Conservation (phyloP, 2,888 invertebrate species). For the Calameuta idolon region DNA sequence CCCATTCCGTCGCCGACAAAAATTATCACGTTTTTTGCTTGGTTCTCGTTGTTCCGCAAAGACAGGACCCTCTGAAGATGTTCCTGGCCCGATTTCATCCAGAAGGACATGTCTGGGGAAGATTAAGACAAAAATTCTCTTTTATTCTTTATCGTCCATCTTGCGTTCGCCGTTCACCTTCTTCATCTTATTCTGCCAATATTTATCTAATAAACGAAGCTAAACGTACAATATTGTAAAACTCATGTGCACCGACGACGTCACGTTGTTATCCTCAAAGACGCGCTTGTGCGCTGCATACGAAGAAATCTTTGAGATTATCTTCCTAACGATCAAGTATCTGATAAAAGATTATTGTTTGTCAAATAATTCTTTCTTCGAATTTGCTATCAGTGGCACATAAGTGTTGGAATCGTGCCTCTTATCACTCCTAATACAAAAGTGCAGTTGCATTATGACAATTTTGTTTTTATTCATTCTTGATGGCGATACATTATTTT, state of each 20-base stretch:
- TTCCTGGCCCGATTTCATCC: conserved; percentile 61
- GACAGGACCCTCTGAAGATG: conserved; percentile 55
- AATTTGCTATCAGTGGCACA: background rate
- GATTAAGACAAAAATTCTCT: background rate
- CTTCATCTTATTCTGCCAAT: background rate
- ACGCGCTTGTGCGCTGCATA: background rate
- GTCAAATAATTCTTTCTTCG: background rate
- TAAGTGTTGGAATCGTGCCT: no score
- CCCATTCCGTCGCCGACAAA: conserved; percentile 81
- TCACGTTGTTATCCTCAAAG: background rate
- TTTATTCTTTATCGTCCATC: background rate
- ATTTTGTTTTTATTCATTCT: background rate
- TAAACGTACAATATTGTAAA: background rate
- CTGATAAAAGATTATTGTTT: background rate
- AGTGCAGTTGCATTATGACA: background rate
- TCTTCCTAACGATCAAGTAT: background rate
- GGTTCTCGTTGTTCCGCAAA: conserved; percentile 54
- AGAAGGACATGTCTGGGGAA: conserved; percentile 56
- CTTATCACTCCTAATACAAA: background rate
- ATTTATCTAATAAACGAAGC: background rate
- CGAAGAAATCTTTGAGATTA: background rate
- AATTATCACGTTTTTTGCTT: conserved; percentile 74
- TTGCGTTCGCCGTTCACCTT: background rate
- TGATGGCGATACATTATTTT: background rate
- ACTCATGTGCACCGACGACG: background rate